Conservation (phyloP, 2,888 invertebrate genomes). For the Calliscelio sp. region DNA sequence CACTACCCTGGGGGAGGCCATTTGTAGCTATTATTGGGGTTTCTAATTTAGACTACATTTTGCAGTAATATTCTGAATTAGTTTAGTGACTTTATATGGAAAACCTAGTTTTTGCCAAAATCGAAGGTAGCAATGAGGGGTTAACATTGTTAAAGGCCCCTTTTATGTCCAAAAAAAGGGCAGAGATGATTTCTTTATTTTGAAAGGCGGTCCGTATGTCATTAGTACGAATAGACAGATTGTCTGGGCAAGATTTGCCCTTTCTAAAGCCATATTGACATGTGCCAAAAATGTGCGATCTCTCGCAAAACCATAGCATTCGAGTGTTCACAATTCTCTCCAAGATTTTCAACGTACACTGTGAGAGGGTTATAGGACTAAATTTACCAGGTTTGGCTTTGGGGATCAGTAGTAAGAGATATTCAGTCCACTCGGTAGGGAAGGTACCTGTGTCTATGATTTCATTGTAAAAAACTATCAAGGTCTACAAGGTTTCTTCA, state of each 20-base stretch:
- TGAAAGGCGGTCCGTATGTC: neutral
- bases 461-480: neutral
- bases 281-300: neutral
- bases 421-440: neutral
- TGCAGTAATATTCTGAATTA: neutral
- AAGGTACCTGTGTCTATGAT: neutral
- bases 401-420: neutral
- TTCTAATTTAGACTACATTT: neutral
- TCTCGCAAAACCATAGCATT: neutral
- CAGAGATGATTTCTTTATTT: neutral
- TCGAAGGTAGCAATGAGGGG: neutral
- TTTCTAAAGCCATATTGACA: slow-evolving; percentile 27
- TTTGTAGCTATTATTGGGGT: neutral
- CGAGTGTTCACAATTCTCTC: slow-evolving; percentile 17
- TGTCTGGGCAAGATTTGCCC: neutral
- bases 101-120: neutral
- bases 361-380: slow-evolving; percentile 14
- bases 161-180: neutral
- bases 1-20: neutral
- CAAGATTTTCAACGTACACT: neutral
- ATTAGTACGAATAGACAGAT: neutral
- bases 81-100: neutral
- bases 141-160: slow-evolving; percentile 3
- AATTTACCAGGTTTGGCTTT: slow-evolving; percentile 1
- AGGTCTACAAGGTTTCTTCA: neutral